Evolutionary conservation across 2,797 vertebrate genomes (phyloP).

Genomic region (Megalops cyprinoides): DNA sequence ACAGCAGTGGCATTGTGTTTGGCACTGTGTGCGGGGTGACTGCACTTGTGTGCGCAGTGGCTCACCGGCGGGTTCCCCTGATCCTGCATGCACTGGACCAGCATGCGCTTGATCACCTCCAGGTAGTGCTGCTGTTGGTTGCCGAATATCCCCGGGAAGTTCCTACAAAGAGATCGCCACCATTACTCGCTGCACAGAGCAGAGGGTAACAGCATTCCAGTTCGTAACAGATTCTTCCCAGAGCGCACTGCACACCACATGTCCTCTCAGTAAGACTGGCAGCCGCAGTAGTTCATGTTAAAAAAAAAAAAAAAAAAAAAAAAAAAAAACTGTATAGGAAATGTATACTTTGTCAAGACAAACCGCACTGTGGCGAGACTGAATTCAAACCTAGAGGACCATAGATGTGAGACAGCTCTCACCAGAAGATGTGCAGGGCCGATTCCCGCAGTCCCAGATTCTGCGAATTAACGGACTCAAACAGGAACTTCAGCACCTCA

Average conservation of each 20-base stretch:
- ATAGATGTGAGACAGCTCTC: slow-evolving; percentile 42
- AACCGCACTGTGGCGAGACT: neutral
- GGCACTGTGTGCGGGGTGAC: too few relatives aligned
- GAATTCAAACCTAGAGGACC: too few relatives aligned
- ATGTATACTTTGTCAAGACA: too few relatives aligned
- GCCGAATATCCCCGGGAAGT: slow-evolving; percentile 98
- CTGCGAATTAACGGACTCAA: slow-evolving; percentile 95
- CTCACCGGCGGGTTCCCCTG: slow-evolving; percentile 90
- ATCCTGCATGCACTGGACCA: slow-evolving; percentile 98
- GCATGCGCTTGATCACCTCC: slow-evolving; percentile 98
- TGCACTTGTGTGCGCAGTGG: neutral
- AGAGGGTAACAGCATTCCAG: too few relatives aligned
- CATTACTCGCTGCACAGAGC: too few relatives aligned
- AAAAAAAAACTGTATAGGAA: too few relatives aligned
- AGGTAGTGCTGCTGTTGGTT: slow-evolving; percentile 98
- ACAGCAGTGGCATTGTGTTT: too few relatives aligned
- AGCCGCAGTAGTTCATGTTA: too few relatives aligned
- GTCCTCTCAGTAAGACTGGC: too few relatives aligned
- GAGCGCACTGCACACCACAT: too few relatives aligned
- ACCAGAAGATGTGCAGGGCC: slow-evolving; percentile 98
- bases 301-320: too few relatives aligned
- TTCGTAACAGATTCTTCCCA: too few relatives aligned
- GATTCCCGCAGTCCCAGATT: slow-evolving; percentile 87
- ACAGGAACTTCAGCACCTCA: slow-evolving; percentile 94
- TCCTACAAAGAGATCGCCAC: slow-evolving; percentile 70